Evolutionary conservation across 2,797 vertebrate species (phyloP).

Genomic region (Xenopus petersii): DNA sequence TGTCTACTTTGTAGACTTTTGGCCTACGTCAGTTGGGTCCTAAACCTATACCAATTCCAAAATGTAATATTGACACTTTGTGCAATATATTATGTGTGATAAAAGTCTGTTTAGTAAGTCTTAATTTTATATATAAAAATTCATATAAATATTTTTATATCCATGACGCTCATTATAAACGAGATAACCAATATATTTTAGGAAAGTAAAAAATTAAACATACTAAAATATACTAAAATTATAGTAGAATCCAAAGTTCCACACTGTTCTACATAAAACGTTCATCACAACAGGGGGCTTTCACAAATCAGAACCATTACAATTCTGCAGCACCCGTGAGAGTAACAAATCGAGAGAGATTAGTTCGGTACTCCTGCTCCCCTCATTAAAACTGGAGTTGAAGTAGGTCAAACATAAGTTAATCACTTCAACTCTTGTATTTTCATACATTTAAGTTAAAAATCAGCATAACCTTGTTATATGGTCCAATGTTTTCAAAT

Average conservation of each 20-base stretch:
- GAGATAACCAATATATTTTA: not conserved
- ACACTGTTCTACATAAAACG: constrained; percentile 53
- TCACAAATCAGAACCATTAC: constrained; percentile 75
- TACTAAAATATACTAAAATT: not conserved
- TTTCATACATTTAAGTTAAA: constrained; percentile 66
- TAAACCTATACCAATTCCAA: no score
- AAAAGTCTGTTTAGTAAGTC: no score
- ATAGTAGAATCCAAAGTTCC: constrained; percentile 11
- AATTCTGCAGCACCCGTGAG: constrained; percentile 74
- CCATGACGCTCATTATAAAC: no score
- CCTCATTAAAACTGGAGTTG: constrained; percentile 74
- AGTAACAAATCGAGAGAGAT: constrained; percentile 79
- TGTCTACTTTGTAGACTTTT: no score
- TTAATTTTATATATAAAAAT: no score
- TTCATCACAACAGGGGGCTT: constrained; percentile 67
- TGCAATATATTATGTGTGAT: no score
- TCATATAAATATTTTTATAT: no score
- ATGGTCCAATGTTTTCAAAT: constrained; percentile 62
- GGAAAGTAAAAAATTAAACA: not conserved
- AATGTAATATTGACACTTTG: no score
- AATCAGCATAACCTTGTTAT: constrained; percentile 57
- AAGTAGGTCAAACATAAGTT: constrained; percentile 80
- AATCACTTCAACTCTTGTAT: constrained; percentile 76
- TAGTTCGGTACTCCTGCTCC: constrained; percentile 76
- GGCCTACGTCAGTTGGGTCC: no score